phyloP scores from a whole-genome alignment of 2,888 invertebrate species.

The Eupithecia insigniata region DNA sequence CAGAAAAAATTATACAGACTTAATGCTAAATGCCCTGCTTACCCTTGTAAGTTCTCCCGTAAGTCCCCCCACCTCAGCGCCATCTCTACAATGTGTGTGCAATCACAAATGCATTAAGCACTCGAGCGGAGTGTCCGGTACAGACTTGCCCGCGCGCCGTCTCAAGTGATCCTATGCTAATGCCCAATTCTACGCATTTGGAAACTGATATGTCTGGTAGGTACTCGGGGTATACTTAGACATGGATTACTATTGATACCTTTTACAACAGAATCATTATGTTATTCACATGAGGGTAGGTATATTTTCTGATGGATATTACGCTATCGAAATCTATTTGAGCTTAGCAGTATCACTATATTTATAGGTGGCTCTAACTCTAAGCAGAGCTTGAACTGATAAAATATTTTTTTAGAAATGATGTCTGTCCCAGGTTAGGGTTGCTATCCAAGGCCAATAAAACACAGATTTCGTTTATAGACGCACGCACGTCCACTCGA shows the following conservation, averaged over 20 bases:
- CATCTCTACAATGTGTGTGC: conserved; percentile 56
- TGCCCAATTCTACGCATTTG: conserved; percentile 26
- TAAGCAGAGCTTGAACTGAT: background rate
- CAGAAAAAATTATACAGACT: background rate
- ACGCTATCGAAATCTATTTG: background rate
- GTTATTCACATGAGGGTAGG: background rate
- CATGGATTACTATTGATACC: background rate
- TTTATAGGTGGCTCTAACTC: background rate
- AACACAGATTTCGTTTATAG: too few species aligned
- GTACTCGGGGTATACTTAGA: background rate
- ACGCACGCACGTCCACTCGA: too few species aligned
- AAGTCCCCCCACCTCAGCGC: background rate
- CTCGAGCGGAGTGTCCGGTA: conserved; percentile 38
- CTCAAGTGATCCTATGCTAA: conserved; percentile 37
- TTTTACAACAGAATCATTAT: background rate
- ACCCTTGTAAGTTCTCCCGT: background rate
- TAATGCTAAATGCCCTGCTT: background rate
- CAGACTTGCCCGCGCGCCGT: conserved; percentile 26
- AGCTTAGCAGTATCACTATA: background rate
- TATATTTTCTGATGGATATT: background rate
- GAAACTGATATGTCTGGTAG: background rate
- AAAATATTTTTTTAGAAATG: background rate
- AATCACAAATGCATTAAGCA: conserved; percentile 73
- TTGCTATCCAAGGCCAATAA: too few species aligned
- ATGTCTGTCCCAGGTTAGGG: too few species aligned